These are phyloP conservation scores for Cacatua alba DNA, from an alignment of 2,113 vertebrate species.

Conservation along the genomic window DNA sequence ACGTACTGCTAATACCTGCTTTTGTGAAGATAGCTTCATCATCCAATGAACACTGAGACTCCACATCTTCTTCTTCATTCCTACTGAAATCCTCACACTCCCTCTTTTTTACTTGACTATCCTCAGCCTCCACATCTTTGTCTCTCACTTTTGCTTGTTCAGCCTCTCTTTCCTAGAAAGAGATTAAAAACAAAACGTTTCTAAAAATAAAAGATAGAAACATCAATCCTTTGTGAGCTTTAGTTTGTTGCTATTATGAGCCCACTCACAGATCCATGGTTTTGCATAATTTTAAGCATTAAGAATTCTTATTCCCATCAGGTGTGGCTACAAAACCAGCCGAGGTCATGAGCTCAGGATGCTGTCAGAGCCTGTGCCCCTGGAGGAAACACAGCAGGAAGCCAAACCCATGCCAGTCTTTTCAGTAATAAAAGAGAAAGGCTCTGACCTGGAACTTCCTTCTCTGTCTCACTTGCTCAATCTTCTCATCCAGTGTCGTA, in stretches of 20 bases:
- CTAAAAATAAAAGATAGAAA: not conserved
- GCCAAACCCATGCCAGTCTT: not conserved
- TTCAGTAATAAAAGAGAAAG: not conserved
- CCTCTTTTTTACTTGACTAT: conserved; percentile 5
- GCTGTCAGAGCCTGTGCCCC: not conserved
- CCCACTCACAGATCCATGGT: not conserved
- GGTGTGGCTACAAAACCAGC: not conserved
- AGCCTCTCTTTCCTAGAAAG: conserved; percentile 77
- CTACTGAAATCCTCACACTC: conserved; percentile 43
- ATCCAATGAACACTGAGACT: conserved; percentile 81
- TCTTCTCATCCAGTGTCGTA: conserved; percentile 95
- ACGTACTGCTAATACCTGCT: conserved; percentile 77
- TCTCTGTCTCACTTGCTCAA: conserved; percentile 89
- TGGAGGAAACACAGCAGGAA: accelerated
- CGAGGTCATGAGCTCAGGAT: not conserved
- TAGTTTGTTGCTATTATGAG: not conserved
- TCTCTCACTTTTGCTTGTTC: conserved; percentile 28
- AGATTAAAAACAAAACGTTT: not conserved
- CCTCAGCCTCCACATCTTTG: not conserved
- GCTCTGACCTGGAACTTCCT: conserved; percentile 83
- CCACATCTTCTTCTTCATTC: conserved; percentile 66
- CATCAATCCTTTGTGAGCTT: not conserved
- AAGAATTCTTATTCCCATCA: not conserved
- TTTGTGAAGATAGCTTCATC: conserved; percentile 89
- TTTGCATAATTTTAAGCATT: not conserved